Evolutionary conservation across 2,113 vertebrate species (phyloP), one percentile per base, ranked within the genome.

Genomic region (Rhineura floridana): DNA sequence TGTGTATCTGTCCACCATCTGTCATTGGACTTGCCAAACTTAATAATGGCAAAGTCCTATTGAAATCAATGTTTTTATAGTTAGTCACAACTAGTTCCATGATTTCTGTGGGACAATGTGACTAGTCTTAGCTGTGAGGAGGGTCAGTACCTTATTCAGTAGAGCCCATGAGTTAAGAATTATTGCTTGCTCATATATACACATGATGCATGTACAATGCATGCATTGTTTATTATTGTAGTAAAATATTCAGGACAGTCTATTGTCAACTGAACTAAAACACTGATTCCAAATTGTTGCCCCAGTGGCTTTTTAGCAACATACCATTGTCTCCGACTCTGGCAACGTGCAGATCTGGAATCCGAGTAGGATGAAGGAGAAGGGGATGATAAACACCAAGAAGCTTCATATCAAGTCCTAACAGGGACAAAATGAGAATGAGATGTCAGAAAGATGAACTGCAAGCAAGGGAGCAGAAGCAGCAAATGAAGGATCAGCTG

Each of bases 321-420:
- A 83, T 95, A 97, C 96, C 95, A 25, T 93, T 73, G n/a, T 92
- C 84, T 88, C 62, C 85, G 83, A 87, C 88, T 8, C 80, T 79
- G 25, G 96, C 82, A 73, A 79, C 63, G 50, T 88, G 55, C 23
- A 97, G 91, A 77, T 97, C 96, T 87, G 90, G 83, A 88, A 97
- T 85, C 36, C 93, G 90, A 72, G 91, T 83, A 62, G 96, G 94
- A 76, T 95, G 95, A 80, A 98, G 93, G 42, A 97, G 87, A 80
- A 97, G n/a, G 42, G 96, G 95, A 88, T 96, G 42, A 86, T 92
- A 86, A 30, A 89, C 88, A 65, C 89, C 93, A 89, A 83, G 90
- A 67, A 94, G 69, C 88, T 93, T 94, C 90, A 94, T 94, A 48
- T 90, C 90, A 21, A 94, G 95, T 70, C 97, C 96, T 97, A 90